Base-by-base conservation (phyloP, 2,888 invertebrate species). In the Drosophila limbata region DNA sequence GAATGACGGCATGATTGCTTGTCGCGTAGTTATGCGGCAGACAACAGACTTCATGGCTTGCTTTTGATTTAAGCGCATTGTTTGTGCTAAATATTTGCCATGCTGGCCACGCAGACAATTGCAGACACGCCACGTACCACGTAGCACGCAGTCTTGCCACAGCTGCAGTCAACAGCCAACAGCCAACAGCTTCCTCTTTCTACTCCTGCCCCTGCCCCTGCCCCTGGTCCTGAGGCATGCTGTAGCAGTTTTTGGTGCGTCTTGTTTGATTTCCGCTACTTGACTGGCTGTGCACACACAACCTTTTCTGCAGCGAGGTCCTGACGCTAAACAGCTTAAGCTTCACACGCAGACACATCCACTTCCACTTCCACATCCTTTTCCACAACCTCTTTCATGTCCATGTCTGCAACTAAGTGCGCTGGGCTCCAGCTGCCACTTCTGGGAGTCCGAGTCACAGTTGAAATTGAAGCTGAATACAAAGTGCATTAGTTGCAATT, bases 401-500 rank as follows among this genome's bases (percentile, higher is more conserved):
- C 42, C 31, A 64, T 33, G 79, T 73, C 73, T 74, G 80, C 64
- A 37, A 57, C 67, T 76, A 84, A 84, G 88, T 79, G 81, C 75
- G 63, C 51, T 48, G 66, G 31, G 52, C 67, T 77, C 44, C 76
- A 72, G 73, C 77, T 77, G 75, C 75, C 73, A 76, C 68, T 76
- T 64, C 31, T 55, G 66, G 10, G 42, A 42, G 19, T 39, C 31
- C 19, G 0, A 4, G 39, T 39, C 25, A 3, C 25, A 25, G 25
- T 25, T 19, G 31, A 8, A 50, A 33, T 33, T 31, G 37, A 4
- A 40, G 60, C 17, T 42, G 48, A 15, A 17, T 28, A 37, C 53
- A 15, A 81, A 89, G 79, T 88, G 90, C 90, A 89, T 89, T 90
- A 88, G 85, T 79, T 84, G 84, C 88, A 89, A 90, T 90, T 90